Conservation (phyloP, 2,113 vertebrate species). For the Nesoenas mayeri region DNA sequence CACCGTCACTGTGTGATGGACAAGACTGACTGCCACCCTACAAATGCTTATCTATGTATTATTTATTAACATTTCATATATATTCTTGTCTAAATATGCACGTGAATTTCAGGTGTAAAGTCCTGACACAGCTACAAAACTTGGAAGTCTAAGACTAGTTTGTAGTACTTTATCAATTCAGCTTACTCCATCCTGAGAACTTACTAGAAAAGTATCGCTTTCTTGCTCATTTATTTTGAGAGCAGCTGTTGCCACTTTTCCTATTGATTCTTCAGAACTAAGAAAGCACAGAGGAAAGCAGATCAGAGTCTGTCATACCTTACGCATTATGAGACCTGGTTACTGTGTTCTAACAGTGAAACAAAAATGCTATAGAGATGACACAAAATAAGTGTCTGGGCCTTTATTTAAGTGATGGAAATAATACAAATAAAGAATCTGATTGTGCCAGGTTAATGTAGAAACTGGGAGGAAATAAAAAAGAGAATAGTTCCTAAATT, state of each 20-base stretch:
- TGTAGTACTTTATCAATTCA: neutral
- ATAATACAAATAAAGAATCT: neutral
- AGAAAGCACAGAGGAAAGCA: neutral
- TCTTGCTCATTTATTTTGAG: neutral
- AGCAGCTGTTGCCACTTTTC: neutral
- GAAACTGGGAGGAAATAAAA: neutral
- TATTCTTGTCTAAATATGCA: neutral
- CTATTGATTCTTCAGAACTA: neutral
- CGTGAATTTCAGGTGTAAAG: neutral
- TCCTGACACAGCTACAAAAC: neutral
- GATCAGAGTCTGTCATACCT: neutral
- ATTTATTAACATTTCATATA: neutral
- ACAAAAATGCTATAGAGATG: neutral
- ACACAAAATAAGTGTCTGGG: neutral
- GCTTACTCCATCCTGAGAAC: neutral
- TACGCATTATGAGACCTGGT: neutral
- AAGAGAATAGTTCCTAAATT: neutral
- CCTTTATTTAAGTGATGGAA: neutral
- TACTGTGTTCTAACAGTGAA: neutral
- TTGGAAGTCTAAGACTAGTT: neutral
- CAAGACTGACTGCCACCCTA: neutral
- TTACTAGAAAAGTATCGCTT: neutral
- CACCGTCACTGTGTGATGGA: rapidly evolving
- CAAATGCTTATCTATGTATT: neutral
- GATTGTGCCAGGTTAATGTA: neutral